Evolutionary conservation across 1,140 invertebrate genomes (phyloP).

Genomic region (Zelostemma sp.): DNA sequence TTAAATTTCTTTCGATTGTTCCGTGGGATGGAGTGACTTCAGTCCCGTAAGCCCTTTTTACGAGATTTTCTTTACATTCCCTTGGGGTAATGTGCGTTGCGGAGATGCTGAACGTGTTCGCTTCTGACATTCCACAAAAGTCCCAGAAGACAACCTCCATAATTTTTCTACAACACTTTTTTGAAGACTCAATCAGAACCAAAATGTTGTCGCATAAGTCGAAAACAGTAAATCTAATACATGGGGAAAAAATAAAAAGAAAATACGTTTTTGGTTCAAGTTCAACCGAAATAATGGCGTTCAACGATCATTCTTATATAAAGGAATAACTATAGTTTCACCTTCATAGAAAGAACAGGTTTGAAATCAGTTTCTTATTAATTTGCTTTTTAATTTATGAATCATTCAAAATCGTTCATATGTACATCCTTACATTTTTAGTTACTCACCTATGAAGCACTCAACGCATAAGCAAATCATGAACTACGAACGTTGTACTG

Average conservation of each 20-base stretch:
- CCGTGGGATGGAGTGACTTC: constrained; percentile 22
- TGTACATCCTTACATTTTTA: no score
- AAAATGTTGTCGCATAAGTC: background rate
- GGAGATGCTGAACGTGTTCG: constrained; percentile 12
- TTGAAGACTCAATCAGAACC: background rate
- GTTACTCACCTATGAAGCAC: no score
- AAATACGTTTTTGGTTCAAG: background rate
- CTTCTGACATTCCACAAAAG: constrained; percentile 11
- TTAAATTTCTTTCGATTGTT: constrained; percentile 38
- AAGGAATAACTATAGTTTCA: background rate
- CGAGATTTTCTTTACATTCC: constrained; percentile 19
- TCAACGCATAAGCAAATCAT: no score
- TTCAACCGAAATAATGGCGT: no score
- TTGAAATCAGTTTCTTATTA: no score
- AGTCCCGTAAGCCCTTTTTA: constrained; percentile 28
- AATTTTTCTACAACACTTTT: constrained; percentile 19
- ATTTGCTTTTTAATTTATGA: no score
- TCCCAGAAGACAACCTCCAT: constrained; percentile 19
- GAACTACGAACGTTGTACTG: no score
- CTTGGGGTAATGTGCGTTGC: constrained; percentile 11
- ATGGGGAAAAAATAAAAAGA: background rate
- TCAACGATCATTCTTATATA: background rate
- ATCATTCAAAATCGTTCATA: no score
- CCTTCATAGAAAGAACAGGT: background rate
- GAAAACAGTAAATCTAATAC: background rate